Evolutionary conservation across 2,888 invertebrate species (phyloP).

Genomic region (Sminthurides aquaticus): DNA sequence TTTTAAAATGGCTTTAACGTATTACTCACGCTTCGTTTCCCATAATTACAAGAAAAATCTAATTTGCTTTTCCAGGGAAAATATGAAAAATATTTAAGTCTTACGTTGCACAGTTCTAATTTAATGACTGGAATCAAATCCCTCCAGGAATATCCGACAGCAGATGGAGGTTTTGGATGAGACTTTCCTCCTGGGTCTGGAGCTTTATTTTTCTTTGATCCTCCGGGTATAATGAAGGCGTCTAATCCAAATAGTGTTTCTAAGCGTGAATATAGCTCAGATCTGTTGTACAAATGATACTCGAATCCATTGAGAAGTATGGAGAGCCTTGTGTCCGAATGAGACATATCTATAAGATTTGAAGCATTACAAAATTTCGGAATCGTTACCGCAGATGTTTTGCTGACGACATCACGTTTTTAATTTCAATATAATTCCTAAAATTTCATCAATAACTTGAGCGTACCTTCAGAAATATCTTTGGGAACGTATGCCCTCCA

Average conservation of each 20-base stretch:
- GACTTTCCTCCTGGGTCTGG: constrained; percentile 31
- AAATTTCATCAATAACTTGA: not conserved
- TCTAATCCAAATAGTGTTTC: constrained; percentile 82
- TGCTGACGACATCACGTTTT: too few relatives aligned
- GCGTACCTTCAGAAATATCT: constrained; percentile 82
- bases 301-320: constrained; percentile 90
- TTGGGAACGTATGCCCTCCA: constrained; percentile 94
- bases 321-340: constrained; percentile 84
- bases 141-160: constrained; percentile 83
- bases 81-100: too few relatives aligned
- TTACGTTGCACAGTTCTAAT: constrained; percentile 77
- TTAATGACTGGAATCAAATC: constrained; percentile 95
- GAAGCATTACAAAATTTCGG: constrained; percentile 22
- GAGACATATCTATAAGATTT: constrained; percentile 77
- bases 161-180: constrained; percentile 61
- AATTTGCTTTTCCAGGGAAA: too few relatives aligned
- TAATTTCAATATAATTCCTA: too few relatives aligned
- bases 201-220: constrained; percentile 40
- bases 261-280: constrained; percentile 73
- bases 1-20: too few relatives aligned
- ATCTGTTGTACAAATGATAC: constrained; percentile 88
- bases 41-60: too few relatives aligned
- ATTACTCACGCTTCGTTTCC: constrained; percentile 16
- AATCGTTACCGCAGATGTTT: not conserved
- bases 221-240: constrained; percentile 60